Base-by-base conservation (phyloP, 2,888 invertebrate species). In the Nomada ruficornis region DNA sequence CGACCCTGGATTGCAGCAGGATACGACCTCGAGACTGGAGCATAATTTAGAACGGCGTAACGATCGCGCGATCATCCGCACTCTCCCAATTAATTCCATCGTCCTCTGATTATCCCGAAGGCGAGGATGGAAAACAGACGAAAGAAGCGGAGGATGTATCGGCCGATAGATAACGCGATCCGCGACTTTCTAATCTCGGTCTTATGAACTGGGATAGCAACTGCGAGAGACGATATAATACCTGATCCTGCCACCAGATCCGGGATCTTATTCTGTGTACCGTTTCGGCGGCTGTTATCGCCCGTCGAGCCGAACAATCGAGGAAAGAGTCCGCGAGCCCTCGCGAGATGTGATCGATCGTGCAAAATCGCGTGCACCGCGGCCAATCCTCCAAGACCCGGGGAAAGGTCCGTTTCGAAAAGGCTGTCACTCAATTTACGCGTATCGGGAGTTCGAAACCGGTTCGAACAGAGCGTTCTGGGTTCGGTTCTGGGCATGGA, bases 381-480 rank as follows among this genome's bases (percentile, higher is more conserved):
- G 62, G 59, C 44, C 75, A 54, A 81, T 81, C 60, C 67, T 47
- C 68, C 70, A 52, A 59, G 70, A 76, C 80, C 83, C 85, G 83
- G 77, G 82, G 82, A 65, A 82, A 82, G 87, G 73, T 77, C 74
- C 76, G 76, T 68, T 81, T 84, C 81, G 67, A 89, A 83, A 88
- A 85, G 89, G 70, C 82, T 84, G 89, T 89, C 89, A 80, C 82
- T 88, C 88, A 82, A 74, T 86, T 82, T 82, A 76, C 80, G 73
- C 80, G 78, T 36, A 82, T 72, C 81, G 26, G 60, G 75, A 74
- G 77, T 82, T 80, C 54, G 77, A 79, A 89, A 88, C 89, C 89
- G 88, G 89, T 89, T 89, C 84, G 78, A 71, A 77, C 59, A 77
- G 60, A 74, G 77, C 78, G 64, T 74, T 80, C 84, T 55, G 72